Base-by-base conservation (phyloP, 2,888 invertebrate species). In the Tiliacea aurago region DNA sequence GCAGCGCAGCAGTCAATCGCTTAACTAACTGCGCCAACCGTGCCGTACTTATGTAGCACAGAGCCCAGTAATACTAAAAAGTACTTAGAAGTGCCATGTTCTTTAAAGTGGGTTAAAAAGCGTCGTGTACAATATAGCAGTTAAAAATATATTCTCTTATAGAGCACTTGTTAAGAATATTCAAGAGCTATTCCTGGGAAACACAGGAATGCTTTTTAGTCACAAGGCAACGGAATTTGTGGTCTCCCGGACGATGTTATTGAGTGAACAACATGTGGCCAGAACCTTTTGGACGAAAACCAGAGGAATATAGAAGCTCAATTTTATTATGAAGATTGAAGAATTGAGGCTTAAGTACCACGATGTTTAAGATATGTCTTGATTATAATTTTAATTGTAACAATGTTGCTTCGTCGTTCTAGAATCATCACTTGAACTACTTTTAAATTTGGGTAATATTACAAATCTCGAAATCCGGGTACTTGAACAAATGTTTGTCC, bases 201-300 rank as follows among this genome's bases (percentile, higher is more conserved):
- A 84, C 83, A 84, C 74, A 70, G 72, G 84, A 84, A 85, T 85
- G 80, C 84, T 84, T 84, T 84, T 79, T 76, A 85, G 67, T 75
- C 63, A 69, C 63, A 73, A 63, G 59, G 63, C 49, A 43, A 62
- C 45, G 70, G 76, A 76, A 85, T 84, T 78, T 74, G 85, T 83
- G 83, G 83, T 73, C 11, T 63, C 70, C 45, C 23, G 49, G 67
- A 84, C 72, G 67, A 79, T 70, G 53, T 58, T 73, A 83, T 76
- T 74, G 71, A 72, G 79, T 69, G 53, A 70, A 70, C 58, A 80
- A 61, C 71, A 62, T 79, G 68, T 66, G 62, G 56, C 37, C 49
- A 33, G 53, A 69, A 63, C 51, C 73, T 64, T 69, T 75, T 62
- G 47, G 41, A 33, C 10, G 20, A 33, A 53, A 70, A 62, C 59